Base-by-base conservation (phyloP, 2,888 invertebrate species). In the Liopterus haemorrhoidalis region DNA sequence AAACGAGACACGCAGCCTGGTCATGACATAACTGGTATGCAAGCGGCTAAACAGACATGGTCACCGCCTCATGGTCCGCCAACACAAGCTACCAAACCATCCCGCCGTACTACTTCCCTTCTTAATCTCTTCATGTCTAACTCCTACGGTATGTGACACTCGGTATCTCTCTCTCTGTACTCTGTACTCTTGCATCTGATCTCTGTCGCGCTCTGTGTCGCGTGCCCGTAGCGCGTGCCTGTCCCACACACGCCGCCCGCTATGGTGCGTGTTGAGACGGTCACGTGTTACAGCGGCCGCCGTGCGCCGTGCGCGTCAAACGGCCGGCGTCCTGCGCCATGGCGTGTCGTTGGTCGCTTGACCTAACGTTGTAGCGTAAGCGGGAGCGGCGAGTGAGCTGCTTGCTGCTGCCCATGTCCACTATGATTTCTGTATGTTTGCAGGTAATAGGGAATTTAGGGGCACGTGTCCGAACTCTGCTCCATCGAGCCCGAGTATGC, bases 111-210 rank as follows among this genome's bases (percentile, higher is more conserved):
- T 69, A 90, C 90, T 70, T 92, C 91, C 71, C 83, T 92, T 70
- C 81, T 92, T 72, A 91, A 92, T 80, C 81, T 92, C 75, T 92
- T 92, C 79, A 89, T 90, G 77, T 88, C 90, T 73, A 90, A 88
- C 76, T 89, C 90, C 75, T 90, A 89, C 82, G 90, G 88, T 80
- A 90, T 60, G 69, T 69, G 63, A 54, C 36, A 19, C 9, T 41
- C 24, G n/a, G 31, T 25, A 25, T 25, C 12, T n/a, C 12, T 25
- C 25, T 11, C 12, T 25, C n/a, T 25, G 25, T 25, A 12, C 25
- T 25, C n/a, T 25, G 12, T 11, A 25, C 3, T n/a, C 25, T 11
- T 25, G n/a, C 5, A 11, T 25, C n/a, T 25, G n/a, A 25, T 25
- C 12, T 2, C 5, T 12, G 12, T 25, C 25, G 5, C 3, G 5